These are phyloP conservation scores for Rhynchotus rufescens DNA, from an alignment of 2,797 vertebrate genomes.

Conservation along the genomic window DNA sequence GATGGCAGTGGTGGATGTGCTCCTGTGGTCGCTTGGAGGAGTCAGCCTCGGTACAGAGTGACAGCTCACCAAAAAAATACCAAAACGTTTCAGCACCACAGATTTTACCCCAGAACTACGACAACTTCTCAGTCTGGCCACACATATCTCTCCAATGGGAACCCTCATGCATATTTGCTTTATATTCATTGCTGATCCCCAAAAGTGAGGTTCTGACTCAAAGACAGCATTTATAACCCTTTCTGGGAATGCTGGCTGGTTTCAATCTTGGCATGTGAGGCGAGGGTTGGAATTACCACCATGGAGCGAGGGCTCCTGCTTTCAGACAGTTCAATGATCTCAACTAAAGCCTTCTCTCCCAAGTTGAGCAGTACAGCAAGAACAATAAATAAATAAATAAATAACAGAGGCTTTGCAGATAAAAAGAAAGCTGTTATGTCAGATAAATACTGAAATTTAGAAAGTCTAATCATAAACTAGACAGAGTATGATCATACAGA, in stretches of 20 bases:
- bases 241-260: neutral
- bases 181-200: neutral
- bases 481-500: constrained; percentile 45
- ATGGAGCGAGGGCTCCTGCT: neutral
- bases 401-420: neutral
- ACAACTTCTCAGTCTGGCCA: neutral
- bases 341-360: neutral
- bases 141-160: neutral
- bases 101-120: neutral
- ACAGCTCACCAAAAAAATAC: neutral
- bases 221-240: neutral
- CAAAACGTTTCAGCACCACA: neutral
- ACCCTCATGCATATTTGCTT: neutral
- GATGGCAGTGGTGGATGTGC: neutral
- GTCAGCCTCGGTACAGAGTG: neutral
- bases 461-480: constrained; percentile 52
- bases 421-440: constrained; percentile 47
- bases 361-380: neutral
- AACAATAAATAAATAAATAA: neutral
- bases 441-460: constrained; percentile 60
- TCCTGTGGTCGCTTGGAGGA: neutral
- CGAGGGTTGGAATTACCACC: neutral
- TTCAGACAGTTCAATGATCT: neutral
- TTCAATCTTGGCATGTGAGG: neutral
- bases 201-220: constrained; percentile 14